Base-by-base conservation (phyloP, 2,888 invertebrate genomes). In the Slavum lentiscoides region DNA sequence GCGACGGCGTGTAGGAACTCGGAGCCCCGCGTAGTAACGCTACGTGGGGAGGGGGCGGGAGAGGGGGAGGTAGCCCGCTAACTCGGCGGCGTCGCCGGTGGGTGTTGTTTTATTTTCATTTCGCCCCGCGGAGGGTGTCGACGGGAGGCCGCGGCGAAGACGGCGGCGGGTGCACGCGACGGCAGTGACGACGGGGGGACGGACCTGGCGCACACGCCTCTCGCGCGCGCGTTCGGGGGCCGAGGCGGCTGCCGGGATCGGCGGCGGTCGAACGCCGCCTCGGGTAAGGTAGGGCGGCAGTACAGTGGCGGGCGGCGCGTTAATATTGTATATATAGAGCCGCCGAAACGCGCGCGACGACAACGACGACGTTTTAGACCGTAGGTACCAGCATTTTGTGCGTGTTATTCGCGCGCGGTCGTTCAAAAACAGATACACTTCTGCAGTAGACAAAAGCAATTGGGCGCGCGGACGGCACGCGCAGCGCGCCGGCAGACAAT, bases 341-440 rank as follows among this genome's bases (percentile, higher is more conserved):
- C 55, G 68, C 11, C 58, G 70, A 15, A 7, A 23, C 43, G 30
- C 66, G 30, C 66, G 19, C 21, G 15, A 61, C 72, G 49, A 7
- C 59, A 30, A 15, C 49, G 21, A n/a, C n/a, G 43, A 15, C 39
- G n/a, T n/a, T n/a, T n/a, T n/a, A 49, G 39, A 49, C 19, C 49
- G 1, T 21, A 39, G 13, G 13, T 39, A 19, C 11, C n/a, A 8
- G 21, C 59, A 4, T 17, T 30, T 11, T 5, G 21, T 21, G 21
- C 4, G 74, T 74, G 21, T 66, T 39, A 17, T 58, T 55, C 62
- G 53, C 53, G 37, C 53, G 37, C 62, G 39, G 70, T 30, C 70
- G 55, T 72, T 80, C 77, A 80, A 80, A 80, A 80, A 80, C 77
- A 80, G 77, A 80, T 23, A 55, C 30, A 30, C 21, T 58, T 58